A percentile compares a stretch with the other conserved stretches of the same genome.
phyloP scores from a whole-genome alignment of 2,797 vertebrate genomes.

The Acridotheres tristis region DNA sequence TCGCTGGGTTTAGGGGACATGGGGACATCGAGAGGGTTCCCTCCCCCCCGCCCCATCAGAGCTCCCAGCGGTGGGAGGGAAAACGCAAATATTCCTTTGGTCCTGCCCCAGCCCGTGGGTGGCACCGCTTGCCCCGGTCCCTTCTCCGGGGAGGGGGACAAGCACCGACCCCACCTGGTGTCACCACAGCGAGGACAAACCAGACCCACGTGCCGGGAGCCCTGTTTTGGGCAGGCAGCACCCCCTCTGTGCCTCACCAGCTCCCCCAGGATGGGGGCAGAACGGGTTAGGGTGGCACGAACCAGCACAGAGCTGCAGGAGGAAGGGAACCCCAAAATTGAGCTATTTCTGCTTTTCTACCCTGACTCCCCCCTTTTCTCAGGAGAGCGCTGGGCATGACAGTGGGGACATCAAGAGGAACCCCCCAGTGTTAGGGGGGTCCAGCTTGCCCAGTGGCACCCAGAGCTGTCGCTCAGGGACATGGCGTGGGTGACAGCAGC shows the following conservation, averaged over 20 bases:
- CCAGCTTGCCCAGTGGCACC: background rate
- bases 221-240: background rate
- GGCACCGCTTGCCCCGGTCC: fast-evolving
- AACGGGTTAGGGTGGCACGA: fast-evolving
- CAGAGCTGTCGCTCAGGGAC: background rate
- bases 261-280: fast-evolving
- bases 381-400: background rate
- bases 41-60: fast-evolving
- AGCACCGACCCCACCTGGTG: fast-evolving
- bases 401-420: background rate
- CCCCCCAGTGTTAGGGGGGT: too few species aligned
- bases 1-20: fast-evolving
- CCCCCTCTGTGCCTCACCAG: too few species aligned
- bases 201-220: fast-evolving
- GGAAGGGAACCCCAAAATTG: background rate
- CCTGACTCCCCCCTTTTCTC: background rate
- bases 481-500: fast-evolving
- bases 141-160: background rate
- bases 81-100: background rate
- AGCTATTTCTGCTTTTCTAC: background rate
- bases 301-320: background rate
- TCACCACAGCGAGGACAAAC: background rate
- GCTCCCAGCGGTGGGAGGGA: background rate
- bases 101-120: background rate
- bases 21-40: background rate